Percentiles rank a stretch among this genome's conserved stretches.
Conservation (phyloP, 2,888 invertebrate species). For the Pterostichus niger region DNA sequence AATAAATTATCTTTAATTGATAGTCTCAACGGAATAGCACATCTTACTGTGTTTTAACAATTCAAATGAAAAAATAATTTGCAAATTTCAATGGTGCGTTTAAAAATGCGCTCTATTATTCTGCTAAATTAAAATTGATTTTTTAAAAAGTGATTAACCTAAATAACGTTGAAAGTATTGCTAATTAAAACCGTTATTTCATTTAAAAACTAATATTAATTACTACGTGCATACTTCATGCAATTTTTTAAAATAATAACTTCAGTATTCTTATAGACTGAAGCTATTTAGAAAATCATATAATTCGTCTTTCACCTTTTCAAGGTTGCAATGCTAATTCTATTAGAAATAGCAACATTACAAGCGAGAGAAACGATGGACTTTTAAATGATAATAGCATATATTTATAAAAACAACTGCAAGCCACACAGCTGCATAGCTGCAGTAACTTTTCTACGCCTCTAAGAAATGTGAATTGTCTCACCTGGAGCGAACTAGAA, state of each 20-base stretch:
- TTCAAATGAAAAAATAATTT: conserved; percentile 17
- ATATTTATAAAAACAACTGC: conserved; percentile 3
- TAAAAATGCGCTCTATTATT: conserved; percentile 20
- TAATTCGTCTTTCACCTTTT: conserved; percentile 21
- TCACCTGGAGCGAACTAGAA: conserved; percentile 21
- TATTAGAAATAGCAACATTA: not conserved
- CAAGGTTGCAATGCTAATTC: conserved; percentile 27
- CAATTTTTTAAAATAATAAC: no score
- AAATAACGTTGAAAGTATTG: conserved; percentile 39
- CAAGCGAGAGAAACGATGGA: conserved; percentile 17
- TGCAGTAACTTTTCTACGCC: not conserved
- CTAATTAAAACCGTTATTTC: conserved; percentile 27
- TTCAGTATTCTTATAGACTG: no score
- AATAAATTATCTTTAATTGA: not conserved
- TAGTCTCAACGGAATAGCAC: not conserved
- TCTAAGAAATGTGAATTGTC: conserved; percentile 13
- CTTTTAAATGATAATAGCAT: conserved; percentile 20
- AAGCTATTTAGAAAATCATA: conserved; percentile 25
- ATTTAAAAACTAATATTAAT: conserved; percentile 5
- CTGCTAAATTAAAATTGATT: conserved; percentile 26
- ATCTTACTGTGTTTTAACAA: conserved; percentile 16
- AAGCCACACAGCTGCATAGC: not conserved
- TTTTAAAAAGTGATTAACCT: conserved; percentile 37
- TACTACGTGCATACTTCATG: not conserved
- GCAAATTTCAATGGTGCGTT: not conserved